Percentiles rank a stretch among this genome's conserved stretches.
These are phyloP conservation scores for Diadromus collaris DNA, from an alignment of 2,888 invertebrate species.

Conservation along the genomic window DNA sequence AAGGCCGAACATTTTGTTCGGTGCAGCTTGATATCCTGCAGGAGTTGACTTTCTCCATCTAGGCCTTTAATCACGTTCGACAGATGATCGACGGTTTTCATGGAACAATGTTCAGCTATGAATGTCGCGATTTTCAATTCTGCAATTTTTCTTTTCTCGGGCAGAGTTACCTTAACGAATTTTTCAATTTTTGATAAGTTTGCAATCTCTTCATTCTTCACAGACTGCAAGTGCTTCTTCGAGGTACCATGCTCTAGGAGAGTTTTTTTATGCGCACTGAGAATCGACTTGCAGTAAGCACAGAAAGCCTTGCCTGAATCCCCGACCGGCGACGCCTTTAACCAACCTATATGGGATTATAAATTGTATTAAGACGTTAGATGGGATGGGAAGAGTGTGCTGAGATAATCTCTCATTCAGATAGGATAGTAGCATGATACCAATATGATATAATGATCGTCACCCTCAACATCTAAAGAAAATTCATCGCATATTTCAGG, in stretches of 20 bases:
- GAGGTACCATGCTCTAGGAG: constrained; percentile 63
- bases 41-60: constrained; percentile 59
- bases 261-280: constrained; percentile 68
- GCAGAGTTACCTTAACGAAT: constrained; percentile 10
- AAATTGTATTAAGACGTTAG: background rate
- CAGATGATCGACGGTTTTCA: constrained; percentile 62
- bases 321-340: constrained; percentile 12
- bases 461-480: no score
- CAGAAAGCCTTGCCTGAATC: constrained; percentile 52
- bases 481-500: background rate
- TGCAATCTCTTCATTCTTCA: background rate
- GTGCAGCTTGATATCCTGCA: constrained; percentile 65
- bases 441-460: background rate
- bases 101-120: constrained; percentile 64
- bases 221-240: constrained; percentile 63
- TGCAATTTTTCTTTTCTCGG: constrained; percentile 55
- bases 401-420: background rate
- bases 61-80: constrained; percentile 56
- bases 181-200: background rate
- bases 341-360: constrained; percentile 10
- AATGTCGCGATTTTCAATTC: constrained; percentile 65
- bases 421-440: background rate
- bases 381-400: background rate
- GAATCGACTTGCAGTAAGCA: constrained; percentile 57
- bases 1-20: constrained; percentile 67